These are phyloP conservation scores for Andinoacara biseriatus DNA, from an alignment of 2,113 vertebrate genomes.

Conservation along the genomic window DNA sequence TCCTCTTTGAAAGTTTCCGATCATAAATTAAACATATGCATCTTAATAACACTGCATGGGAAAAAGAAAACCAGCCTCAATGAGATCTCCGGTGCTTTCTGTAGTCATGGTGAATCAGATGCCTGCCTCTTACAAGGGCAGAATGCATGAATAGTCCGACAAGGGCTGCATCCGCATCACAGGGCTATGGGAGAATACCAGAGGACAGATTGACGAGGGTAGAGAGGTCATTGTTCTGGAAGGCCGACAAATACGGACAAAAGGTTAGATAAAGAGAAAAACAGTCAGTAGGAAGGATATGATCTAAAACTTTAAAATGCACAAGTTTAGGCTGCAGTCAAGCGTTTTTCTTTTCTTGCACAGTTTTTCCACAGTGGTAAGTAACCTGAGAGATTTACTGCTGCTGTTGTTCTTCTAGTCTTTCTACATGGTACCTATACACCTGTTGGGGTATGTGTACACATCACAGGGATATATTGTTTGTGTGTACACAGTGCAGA, in stretches of 20 bases:
- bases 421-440: conserved; percentile 3
- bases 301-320: conserved; percentile 40
- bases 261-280: conserved; percentile 60
- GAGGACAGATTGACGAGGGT: conserved; percentile 72
- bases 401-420: not conserved
- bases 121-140: conserved; percentile 18
- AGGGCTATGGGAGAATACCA: conserved; percentile 45
- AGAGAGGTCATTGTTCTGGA: conserved; percentile 62
- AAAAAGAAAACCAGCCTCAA: conserved; percentile 37
- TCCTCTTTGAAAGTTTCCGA: conserved; percentile 61
- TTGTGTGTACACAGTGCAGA: conserved; percentile 49
- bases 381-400: not conserved
- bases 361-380: not conserved
- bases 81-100: conserved; percentile 35
- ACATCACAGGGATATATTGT: conserved; percentile 35
- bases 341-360: not conserved
- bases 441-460: conserved; percentile 59
- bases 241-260: conserved; percentile 53
- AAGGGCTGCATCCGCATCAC: conserved; percentile 49
- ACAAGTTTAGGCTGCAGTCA: not conserved
- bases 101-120: conserved; percentile 51
- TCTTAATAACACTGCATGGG: conserved; percentile 60
- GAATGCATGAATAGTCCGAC: conserved; percentile 41
- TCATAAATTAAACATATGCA: conserved; percentile 75
- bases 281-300: conserved; percentile 46